Percentiles rank a stretch among this genome's conserved stretches.
Evolutionary conservation across 1,140 invertebrate genomes (phyloP).

Genomic region (Odontomachus brunneus): DNA sequence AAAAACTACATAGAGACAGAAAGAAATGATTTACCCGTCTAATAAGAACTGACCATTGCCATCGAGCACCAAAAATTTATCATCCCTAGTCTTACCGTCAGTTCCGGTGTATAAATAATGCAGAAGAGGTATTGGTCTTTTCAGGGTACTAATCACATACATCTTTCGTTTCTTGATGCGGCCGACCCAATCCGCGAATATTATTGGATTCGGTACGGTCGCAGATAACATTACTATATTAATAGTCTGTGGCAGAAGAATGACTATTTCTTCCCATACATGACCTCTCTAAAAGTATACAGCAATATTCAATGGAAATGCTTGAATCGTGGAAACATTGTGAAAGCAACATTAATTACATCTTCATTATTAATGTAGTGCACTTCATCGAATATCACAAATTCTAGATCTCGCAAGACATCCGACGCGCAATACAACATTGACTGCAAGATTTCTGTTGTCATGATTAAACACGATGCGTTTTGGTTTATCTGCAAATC

Average conservation of each 20-base stretch:
- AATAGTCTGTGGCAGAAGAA: slow-evolving; percentile 97
- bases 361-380: slow-evolving; percentile 99
- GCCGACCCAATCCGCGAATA: slow-evolving; percentile 99
- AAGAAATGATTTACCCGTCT: slow-evolving; percentile 86
- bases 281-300: slow-evolving; percentile 92
- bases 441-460: slow-evolving; percentile 98
- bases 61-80: slow-evolving; percentile 94
- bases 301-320: not conserved
- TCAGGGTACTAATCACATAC: slow-evolving; percentile 96
- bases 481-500: slow-evolving; percentile 98
- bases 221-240: slow-evolving; percentile 99
- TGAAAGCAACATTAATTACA: slow-evolving; percentile 84
- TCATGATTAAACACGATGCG: slow-evolving; percentile 99
- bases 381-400: slow-evolving; percentile 99
- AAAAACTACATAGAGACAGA: not conserved
- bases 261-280: slow-evolving; percentile 99
- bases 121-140: slow-evolving; percentile 97
- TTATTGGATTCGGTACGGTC: slow-evolving; percentile 98
- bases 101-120: slow-evolving; percentile 97
- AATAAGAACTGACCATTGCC: slow-evolving; percentile 89
- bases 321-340: not conserved
- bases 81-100: slow-evolving; percentile 92
- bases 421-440: slow-evolving; percentile 99
- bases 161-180: slow-evolving; percentile 96
- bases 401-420: slow-evolving; percentile 97